These are phyloP conservation scores for Cheumatopsyche charites DNA, from an alignment of 1,140 invertebrate species.

Conservation along the genomic window DNA sequence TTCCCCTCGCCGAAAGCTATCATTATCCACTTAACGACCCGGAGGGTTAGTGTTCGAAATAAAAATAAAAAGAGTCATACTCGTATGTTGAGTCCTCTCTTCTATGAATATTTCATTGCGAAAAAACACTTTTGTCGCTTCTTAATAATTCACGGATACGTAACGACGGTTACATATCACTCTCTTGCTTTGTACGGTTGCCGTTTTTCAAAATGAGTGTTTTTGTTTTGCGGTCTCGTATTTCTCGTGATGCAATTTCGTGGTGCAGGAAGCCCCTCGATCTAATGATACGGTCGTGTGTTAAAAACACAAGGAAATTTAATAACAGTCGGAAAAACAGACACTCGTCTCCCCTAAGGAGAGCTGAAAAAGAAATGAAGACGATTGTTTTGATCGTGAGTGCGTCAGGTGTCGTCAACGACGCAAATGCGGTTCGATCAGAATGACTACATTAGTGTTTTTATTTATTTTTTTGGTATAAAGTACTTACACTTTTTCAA, in stretches of 20 bases:
- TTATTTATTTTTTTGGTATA: too few relatives aligned
- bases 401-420: background rate
- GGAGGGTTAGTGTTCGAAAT: background rate
- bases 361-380: conserved; percentile 17
- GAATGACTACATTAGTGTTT: too few relatives aligned
- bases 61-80: background rate
- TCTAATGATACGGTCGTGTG: conserved; percentile 62
- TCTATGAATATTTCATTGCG: too few relatives aligned
- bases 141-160: conserved; percentile 5
- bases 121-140: too few relatives aligned
- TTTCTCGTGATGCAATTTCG: conserved; percentile 26
- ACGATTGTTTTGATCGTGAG: conserved; percentile 40
- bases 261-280: conserved; percentile 55
- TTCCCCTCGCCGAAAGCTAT: conserved; percentile 6
- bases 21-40: conserved; percentile 22
- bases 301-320: conserved; percentile 65
- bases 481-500: too few relatives aligned
- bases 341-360: conserved; percentile 26
- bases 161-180: background rate
- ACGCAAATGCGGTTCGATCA: too few relatives aligned
- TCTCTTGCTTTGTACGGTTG: background rate
- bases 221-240: conserved; percentile 7
- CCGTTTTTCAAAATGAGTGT: background rate
- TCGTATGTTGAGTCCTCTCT: too few relatives aligned
- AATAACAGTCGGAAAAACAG: conserved; percentile 52